A percentile compares a stretch with the other conserved stretches of the same genome.
Evolutionary conservation across 1,140 invertebrate species (phyloP).

Genomic region (Helicorthomorpha holstii): DNA sequence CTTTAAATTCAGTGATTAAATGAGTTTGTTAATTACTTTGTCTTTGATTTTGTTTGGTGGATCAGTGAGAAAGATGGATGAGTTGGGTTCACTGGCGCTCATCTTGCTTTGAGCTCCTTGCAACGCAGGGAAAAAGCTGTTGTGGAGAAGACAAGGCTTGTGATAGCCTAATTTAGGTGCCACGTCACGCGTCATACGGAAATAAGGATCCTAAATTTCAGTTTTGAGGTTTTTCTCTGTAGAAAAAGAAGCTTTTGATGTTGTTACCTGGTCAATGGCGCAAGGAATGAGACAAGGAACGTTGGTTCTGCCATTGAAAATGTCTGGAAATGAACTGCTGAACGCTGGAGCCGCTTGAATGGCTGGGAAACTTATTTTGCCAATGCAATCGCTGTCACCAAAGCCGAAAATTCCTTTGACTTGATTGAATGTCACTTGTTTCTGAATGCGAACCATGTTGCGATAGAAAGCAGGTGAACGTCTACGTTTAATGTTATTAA

Average conservation of each 20-base stretch:
- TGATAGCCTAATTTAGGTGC: background rate
- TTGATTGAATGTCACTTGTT: constrained; percentile 90
- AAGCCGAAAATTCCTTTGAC: constrained; percentile 90
- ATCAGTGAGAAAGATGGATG: constrained; percentile 88
- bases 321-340: constrained; percentile 85
- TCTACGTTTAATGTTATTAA: background rate
- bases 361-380: constrained; percentile 92
- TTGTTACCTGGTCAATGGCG: constrained; percentile 82
- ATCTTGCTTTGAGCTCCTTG: constrained; percentile 96
- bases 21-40: constrained; percentile 38
- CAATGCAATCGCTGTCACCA: constrained; percentile 81
- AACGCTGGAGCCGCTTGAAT: constrained; percentile 92
- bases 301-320: constrained; percentile 65
- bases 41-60: constrained; percentile 93
- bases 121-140: constrained; percentile 59
- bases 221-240: background rate
- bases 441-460: constrained; percentile 55
- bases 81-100: constrained; percentile 87
- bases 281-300: constrained; percentile 90
- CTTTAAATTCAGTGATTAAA: background rate
- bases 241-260: background rate
- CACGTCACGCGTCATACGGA: constrained; percentile 78
- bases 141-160: background rate
- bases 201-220: constrained; percentile 70
- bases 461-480: constrained; percentile 35